Percentiles rank a stretch among this genome's conserved stretches.
Conservation (phyloP, 2,113 vertebrate genomes). For the Anoura caudifer region DNA sequence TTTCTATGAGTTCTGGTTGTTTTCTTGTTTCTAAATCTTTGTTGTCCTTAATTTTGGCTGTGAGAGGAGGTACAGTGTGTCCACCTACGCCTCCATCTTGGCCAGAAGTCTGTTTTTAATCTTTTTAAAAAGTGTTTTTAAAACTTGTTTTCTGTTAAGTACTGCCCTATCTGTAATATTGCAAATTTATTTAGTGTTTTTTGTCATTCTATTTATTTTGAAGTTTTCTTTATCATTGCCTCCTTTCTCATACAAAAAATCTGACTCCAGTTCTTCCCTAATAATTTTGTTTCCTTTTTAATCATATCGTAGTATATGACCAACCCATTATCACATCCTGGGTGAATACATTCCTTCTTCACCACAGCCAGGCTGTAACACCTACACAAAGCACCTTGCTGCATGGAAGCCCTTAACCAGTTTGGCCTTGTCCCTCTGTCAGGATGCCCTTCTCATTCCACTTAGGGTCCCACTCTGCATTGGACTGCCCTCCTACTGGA, state of each 20-base stretch:
- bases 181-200: neutral
- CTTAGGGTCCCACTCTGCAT: neutral
- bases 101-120: too few relatives aligned
- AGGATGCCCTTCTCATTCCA: neutral
- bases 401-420: neutral
- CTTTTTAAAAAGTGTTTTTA: neutral
- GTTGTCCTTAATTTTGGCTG: too few relatives aligned
- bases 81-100: too few relatives aligned
- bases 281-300: slow-evolving; percentile 5
- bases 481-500: neutral
- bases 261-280: neutral
- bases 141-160: neutral
- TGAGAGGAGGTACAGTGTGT: too few relatives aligned
- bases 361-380: neutral
- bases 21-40: too few relatives aligned
- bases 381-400: neutral
- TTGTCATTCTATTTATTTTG: neutral
- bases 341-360: neutral
- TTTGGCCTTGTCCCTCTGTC: neutral
- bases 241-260: neutral
- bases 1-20: too few relatives aligned
- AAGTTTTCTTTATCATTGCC: neutral
- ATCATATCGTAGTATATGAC: neutral
- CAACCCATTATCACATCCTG: neutral
- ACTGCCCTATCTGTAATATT: neutral